Conservation (phyloP, 2,113 vertebrate genomes). For the Strix uralensis region DNA sequence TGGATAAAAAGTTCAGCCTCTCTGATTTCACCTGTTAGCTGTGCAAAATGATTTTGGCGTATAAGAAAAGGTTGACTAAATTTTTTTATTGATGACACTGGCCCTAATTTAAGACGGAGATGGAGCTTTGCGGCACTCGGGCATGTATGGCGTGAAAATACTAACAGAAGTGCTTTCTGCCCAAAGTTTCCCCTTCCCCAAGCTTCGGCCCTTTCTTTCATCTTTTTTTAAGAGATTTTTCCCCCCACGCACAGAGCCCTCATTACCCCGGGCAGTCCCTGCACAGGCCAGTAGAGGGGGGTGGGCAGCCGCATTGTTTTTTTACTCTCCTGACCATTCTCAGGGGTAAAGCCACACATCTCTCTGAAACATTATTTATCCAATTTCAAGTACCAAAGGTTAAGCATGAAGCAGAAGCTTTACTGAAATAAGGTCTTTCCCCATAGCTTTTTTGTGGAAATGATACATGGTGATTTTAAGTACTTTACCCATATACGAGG, state of each 20-base stretch:
- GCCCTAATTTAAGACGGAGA: neutral
- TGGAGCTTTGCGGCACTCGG: neutral
- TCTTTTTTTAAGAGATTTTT: neutral
- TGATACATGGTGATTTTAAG: rapidly evolving
- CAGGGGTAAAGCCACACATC: neutral
- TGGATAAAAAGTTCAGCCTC: neutral
- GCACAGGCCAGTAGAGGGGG: constrained; percentile 43
- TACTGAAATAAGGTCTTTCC: neutral
- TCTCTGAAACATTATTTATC: neutral
- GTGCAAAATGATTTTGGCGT: neutral
- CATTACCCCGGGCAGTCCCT: neutral
- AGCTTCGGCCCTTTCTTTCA: rapidly evolving
- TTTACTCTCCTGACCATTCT: neutral
- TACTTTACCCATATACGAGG: neutral
- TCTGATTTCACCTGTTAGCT: neutral
- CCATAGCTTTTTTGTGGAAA: neutral
- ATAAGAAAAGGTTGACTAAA: rapidly evolving
- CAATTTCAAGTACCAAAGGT: neutral
- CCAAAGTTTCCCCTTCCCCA: neutral
- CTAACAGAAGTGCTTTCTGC: neutral
- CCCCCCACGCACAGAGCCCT: rapidly evolving
- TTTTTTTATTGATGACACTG: rapidly evolving
- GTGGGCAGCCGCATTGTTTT: neutral
- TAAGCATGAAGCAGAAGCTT: neutral
- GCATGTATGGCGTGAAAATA: neutral